Conservation (phyloP, 30 jellyfish, hydroid and myxozoan genomes). For the Turritopsis rubra region DNA sequence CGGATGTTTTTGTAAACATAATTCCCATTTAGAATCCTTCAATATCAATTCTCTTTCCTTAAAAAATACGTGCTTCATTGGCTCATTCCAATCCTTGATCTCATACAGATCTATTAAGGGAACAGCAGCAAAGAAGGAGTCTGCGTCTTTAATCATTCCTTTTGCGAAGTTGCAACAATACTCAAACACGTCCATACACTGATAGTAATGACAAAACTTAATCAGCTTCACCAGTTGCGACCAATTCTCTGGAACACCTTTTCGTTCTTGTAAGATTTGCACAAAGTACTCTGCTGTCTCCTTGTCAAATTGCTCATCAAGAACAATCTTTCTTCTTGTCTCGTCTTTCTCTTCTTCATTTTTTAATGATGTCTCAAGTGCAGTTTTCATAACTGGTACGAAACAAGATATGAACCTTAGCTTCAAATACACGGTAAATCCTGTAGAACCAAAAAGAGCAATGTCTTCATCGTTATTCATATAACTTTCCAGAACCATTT, state of each 20-base stretch:
- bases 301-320: neutral
- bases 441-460: neutral
- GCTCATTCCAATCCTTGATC: neutral
- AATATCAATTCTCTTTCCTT: neutral
- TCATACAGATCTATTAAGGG: neutral
- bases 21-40: neutral
- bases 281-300: neutral
- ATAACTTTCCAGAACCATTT: neutral
- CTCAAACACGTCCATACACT: neutral
- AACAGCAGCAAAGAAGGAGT: neutral
- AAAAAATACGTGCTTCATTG: neutral
- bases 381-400: slow-evolving; percentile 4
- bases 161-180: neutral
- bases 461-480: neutral
- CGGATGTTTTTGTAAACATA: neutral
- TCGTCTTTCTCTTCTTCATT: neutral
- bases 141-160: neutral
- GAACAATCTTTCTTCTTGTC: neutral
- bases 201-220: slow-evolving; percentile 3
- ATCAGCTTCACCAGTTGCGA: neutral
- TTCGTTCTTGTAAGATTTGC: slow-evolving; percentile 1
- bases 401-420: neutral
- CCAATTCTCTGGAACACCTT: neutral
- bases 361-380: neutral
- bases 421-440: neutral